Evolutionary conservation across 2,113 vertebrate genomes (phyloP).

Genomic region (Tamias sibiricus): DNA sequence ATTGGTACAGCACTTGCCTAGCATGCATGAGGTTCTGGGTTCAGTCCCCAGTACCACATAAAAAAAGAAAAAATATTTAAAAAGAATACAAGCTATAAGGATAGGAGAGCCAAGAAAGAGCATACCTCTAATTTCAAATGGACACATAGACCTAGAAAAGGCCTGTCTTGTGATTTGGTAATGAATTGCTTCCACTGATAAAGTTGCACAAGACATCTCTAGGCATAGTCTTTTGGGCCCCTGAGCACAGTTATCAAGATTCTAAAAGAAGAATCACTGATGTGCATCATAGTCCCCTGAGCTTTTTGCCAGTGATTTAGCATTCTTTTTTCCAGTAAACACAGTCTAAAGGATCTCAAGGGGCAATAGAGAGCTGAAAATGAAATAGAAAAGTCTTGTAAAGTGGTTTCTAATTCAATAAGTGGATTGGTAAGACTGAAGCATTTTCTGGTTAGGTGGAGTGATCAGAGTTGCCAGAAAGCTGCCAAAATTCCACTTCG

Average conservation of each 20-base stretch:
- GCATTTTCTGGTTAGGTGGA: slow-evolving; percentile 18
- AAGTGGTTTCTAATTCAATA: slow-evolving; percentile 29
- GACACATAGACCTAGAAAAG: neutral
- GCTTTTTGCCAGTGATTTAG: slow-evolving; percentile 9
- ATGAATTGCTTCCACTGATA: neutral
- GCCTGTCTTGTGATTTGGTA: neutral
- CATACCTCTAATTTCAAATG: neutral
- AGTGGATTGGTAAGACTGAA: neutral
- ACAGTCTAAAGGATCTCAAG: neutral
- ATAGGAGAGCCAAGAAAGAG: neutral
- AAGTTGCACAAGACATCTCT: neutral
- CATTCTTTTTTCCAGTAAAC: neutral
- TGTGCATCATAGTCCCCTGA: neutral
- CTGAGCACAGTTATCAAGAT: neutral
- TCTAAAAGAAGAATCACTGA: slow-evolving; percentile 1
- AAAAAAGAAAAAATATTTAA: neutral
- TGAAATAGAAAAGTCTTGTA: neutral
- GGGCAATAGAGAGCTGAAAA: neutral
- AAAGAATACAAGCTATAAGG: neutral
- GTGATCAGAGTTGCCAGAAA: neutral
- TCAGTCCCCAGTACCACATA: neutral
- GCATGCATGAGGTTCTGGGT: too few species aligned
- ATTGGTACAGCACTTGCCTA: too few species aligned
- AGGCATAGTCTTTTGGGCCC: neutral
- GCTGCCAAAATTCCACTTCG: slow-evolving; percentile 25